Base-by-base conservation (phyloP, 2,113 vertebrate genomes). In the Catharus bicknelli region DNA sequence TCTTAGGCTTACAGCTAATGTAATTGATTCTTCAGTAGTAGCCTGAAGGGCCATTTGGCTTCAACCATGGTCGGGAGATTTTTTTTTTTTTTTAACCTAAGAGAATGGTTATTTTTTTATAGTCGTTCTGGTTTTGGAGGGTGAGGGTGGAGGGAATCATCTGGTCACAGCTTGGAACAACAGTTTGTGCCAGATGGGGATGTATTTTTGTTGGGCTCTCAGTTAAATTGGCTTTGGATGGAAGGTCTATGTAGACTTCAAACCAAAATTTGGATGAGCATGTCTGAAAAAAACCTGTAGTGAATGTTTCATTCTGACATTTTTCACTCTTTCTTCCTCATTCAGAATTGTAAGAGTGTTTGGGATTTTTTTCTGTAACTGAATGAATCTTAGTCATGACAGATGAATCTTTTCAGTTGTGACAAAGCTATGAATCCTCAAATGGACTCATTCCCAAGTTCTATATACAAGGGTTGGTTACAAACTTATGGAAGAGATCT, bases 21-120 rank as follows among this genome's bases (percentile, higher is more conserved):
- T 95, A 95, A 94, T 96, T 97, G 94, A 96, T 96, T 96, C 94
- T 95, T 94, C 95, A 95, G 81, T 82, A 95, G 95, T 94, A 96
- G 95, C 94, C 95, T 96, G 95, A 96, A 96, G 95, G 95, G 91
- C 94, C 90, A 93, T 96, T 96, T 96, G 95, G 91, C 90, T 96
- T 95, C 77, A 81, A 36, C 90, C 81, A 94, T 96, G 87, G 75
- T 67, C 10, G 55, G 82, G 78, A 95, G 78, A 62, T 58, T 89
- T 88, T 95, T 94, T 67, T 67, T 67, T 92, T 88, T 64, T 86
- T 91, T 79, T 61, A 50, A 92, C 76, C 74, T 88, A 90, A 80
- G 87, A 92, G 91, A 89, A 80, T 85, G 81, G 70, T 85, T 91
- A 67, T 94, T 95, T 94, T 92, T 93, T 92, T 63, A 74, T 59